These are phyloP conservation scores for Labia minor DNA, from an alignment of 2,888 invertebrate genomes.

Conservation along the genomic window DNA sequence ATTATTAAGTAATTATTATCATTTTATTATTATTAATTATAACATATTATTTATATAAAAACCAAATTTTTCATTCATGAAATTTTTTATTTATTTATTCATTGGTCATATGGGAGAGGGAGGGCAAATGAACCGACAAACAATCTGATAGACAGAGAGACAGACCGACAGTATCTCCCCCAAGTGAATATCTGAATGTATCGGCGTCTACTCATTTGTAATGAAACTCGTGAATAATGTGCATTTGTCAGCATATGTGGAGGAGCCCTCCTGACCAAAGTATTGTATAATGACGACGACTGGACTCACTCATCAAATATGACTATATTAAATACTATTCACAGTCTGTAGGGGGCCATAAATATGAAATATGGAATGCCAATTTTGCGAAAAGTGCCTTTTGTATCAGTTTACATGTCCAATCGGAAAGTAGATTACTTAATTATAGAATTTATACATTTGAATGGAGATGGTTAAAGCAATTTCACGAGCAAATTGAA, in stretches of 20 bases:
- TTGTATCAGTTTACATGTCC: conserved; percentile 4
- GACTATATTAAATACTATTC: neutral
- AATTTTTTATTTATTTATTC: too few relatives aligned
- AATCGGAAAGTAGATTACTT: neutral
- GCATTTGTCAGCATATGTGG: neutral
- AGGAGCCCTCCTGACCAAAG: neutral
- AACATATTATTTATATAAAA: too few relatives aligned
- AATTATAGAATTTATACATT: conserved; percentile 8
- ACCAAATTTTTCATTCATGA: too few relatives aligned
- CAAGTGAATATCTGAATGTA: too few relatives aligned
- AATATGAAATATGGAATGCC: neutral
- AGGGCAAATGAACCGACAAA: too few relatives aligned
- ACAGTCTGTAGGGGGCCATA: neutral
- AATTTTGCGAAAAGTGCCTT: neutral
- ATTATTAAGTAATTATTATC: too few relatives aligned
- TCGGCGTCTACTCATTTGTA: too few relatives aligned
- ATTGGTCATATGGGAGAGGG: too few relatives aligned
- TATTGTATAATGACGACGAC: neutral
- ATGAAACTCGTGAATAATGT: neutral
- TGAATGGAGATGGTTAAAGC: neutral
- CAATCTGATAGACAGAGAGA: too few relatives aligned
- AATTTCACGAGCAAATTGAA: neutral
- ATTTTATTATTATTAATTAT: too few relatives aligned
- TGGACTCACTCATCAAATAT: neutral
- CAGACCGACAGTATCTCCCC: too few relatives aligned